Percentiles rank a stretch among this genome's conserved stretches.
These are phyloP conservation scores for Leptodactylus fallax DNA, from an alignment of 2,797 vertebrate genomes.

Conservation along the genomic window DNA sequence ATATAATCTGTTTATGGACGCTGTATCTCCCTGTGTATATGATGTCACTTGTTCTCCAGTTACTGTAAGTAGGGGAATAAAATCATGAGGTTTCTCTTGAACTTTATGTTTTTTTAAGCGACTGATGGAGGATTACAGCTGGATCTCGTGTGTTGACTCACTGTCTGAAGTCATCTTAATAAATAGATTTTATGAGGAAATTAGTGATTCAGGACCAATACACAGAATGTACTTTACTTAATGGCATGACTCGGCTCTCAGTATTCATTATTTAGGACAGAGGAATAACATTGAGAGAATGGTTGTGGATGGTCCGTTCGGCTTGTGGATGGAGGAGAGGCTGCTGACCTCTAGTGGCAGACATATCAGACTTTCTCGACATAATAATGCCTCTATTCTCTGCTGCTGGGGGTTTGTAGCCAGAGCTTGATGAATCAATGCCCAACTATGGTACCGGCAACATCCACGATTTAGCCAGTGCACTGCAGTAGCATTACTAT, in stretches of 20 bases:
- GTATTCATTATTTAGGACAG: conserved; percentile 2
- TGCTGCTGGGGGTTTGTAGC: background rate
- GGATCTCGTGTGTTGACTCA: conserved; percentile 34
- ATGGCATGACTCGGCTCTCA: background rate
- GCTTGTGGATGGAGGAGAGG: background rate
- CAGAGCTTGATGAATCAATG: background rate
- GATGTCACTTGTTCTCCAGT: conserved; percentile 30
- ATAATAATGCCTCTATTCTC: background rate
- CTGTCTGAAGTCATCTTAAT: conserved; percentile 21
- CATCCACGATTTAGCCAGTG: background rate
- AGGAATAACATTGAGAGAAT: background rate
- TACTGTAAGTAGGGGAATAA: conserved; percentile 23
- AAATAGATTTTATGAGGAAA: background rate
- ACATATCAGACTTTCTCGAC: background rate
- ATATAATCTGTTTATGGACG: conserved; percentile 12
- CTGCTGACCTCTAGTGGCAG: background rate
- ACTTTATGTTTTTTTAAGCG: conserved; percentile 1
- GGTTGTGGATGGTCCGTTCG: no score
- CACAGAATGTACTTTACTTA: background rate
- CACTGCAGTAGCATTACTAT: no score
- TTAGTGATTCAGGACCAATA: conserved; percentile 1
- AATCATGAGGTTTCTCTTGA: conserved; percentile 25
- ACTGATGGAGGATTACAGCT: background rate
- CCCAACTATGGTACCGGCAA: background rate
- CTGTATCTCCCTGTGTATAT: background rate